Conservation (phyloP, 2,797 vertebrate genomes). For the Ibycter americanus region DNA sequence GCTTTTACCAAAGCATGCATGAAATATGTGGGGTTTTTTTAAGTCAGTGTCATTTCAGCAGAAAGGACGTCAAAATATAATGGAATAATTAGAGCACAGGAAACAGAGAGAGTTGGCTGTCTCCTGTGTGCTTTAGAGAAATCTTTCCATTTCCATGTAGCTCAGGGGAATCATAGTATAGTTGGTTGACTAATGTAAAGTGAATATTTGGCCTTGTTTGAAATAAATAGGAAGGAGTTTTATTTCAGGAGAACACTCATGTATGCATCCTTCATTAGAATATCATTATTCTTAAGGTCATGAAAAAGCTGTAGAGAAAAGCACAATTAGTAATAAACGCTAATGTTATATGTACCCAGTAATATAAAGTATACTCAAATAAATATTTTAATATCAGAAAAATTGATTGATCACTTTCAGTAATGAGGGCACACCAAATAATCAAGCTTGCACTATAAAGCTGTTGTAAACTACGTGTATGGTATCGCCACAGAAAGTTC, state of each 20-base stretch:
- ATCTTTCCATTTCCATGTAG: neutral
- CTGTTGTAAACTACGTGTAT: neutral
- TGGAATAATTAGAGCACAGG: slow-evolving; percentile 31
- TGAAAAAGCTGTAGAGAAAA: neutral
- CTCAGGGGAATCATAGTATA: neutral
- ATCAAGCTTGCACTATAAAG: neutral
- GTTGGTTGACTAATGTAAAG: neutral
- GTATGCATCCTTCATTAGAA: neutral
- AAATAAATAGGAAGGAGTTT: slow-evolving; percentile 6
- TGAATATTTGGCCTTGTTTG: slow-evolving; percentile 19
- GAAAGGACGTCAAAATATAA: slow-evolving; percentile 2
- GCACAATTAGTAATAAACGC: neutral
- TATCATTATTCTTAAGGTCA: neutral
- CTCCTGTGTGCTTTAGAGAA: slow-evolving; percentile 1
- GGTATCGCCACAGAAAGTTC: neutral
- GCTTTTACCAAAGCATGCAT: neutral
- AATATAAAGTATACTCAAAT: neutral
- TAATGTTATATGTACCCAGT: neutral
- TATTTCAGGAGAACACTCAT: neutral
- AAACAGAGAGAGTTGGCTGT: neutral
- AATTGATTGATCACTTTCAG: neutral
- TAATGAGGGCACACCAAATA: neutral
- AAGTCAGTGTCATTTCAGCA: neutral
- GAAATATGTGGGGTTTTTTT: neutral
- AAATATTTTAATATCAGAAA: neutral